Percentiles rank a stretch among this genome's conserved stretches.
Conservation (phyloP, 1,140 invertebrate species). For the Bombyx mori region DNA sequence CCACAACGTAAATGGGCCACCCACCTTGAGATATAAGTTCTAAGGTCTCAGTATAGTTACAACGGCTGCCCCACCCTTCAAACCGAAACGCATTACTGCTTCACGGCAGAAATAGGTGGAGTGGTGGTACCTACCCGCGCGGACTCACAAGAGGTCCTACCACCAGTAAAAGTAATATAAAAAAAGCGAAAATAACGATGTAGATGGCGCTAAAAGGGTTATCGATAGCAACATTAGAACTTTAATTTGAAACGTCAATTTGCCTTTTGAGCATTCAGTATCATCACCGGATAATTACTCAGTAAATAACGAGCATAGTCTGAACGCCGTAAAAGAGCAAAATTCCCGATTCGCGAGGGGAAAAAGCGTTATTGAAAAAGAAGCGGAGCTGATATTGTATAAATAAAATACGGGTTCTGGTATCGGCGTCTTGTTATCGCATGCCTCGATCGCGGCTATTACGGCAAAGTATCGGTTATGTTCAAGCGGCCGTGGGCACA, state of each 20-base stretch:
- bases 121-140: no score
- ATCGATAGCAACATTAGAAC: slow-evolving; percentile 14
- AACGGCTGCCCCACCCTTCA: no score
- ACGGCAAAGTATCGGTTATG: slow-evolving; percentile 65
- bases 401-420: slow-evolving; percentile 71
- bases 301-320: slow-evolving; percentile 62
- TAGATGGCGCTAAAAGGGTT: no score
- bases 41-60: no score
- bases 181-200: no score
- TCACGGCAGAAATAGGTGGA: no score
- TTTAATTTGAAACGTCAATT: slow-evolving; percentile 36
- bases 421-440: slow-evolving; percentile 71
- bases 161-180: no score
- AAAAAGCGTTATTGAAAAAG: slow-evolving; percentile 70
- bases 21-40: no score
- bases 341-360: slow-evolving; percentile 59
- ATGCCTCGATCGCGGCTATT: slow-evolving; percentile 63
- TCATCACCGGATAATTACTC: slow-evolving; percentile 58
- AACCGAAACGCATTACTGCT: no score
- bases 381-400: slow-evolving; percentile 59
- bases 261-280: slow-evolving; percentile 52
- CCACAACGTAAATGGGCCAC: no score
- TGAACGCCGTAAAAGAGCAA: slow-evolving; percentile 62
- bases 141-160: no score
- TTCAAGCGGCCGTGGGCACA: slow-evolving; percentile 56